phyloP scores from a whole-genome alignment of 2,888 invertebrate species.

The Alentia gelatinosa region DNA sequence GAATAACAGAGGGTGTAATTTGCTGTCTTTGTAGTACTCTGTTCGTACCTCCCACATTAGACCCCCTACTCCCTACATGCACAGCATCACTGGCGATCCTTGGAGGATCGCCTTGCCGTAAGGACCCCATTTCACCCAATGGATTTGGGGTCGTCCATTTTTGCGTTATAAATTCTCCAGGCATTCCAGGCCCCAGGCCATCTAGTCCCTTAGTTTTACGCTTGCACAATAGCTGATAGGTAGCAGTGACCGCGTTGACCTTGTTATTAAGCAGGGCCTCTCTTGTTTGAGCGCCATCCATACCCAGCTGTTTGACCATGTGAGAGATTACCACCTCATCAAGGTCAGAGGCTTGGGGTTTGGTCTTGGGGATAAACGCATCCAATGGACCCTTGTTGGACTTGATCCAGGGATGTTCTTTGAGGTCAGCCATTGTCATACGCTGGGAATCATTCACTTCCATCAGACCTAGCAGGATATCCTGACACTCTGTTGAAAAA shows the following conservation, averaged over 20 bases:
- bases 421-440: slow-evolving; percentile 48
- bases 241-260: slow-evolving; percentile 43
- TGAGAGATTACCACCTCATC: not conserved
- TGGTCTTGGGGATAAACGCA: not conserved
- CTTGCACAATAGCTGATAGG: slow-evolving; percentile 12
- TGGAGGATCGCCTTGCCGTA: not conserved
- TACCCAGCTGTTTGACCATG: slow-evolving; percentile 43
- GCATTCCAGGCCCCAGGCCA: slow-evolving; percentile 6
- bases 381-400: not conserved
- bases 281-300: not conserved
- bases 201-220: slow-evolving; percentile 26
- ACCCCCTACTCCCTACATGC: not conserved
- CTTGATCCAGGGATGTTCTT: slow-evolving; percentile 56
- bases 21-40: slow-evolving; percentile 30
- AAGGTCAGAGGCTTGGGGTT: not conserved
- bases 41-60: not conserved
- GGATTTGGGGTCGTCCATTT: not conserved
- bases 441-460: slow-evolving; percentile 6
- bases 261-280: slow-evolving; percentile 15
- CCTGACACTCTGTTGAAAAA: slow-evolving; percentile 53
- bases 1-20: not conserved
- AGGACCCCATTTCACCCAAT: not conserved
- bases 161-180: slow-evolving; percentile 1
- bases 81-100: not conserved
- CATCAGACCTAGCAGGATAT: slow-evolving; percentile 44